Evolutionary conservation across 2,888 invertebrate species (phyloP).

Genomic region (Strigamia maritima): DNA sequence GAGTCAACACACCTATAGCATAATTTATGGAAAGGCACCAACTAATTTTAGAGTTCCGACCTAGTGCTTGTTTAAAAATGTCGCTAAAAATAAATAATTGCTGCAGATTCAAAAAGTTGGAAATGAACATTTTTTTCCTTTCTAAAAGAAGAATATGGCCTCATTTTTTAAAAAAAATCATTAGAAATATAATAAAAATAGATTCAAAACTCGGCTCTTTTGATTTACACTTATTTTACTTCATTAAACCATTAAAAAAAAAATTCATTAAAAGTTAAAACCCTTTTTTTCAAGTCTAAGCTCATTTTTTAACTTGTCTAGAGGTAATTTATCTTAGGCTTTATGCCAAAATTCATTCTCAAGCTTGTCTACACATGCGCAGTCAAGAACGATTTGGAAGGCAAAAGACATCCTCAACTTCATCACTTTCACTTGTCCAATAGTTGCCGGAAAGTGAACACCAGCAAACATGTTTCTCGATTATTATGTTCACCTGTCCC

Average conservation of each 20-base stretch:
- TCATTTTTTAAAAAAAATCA: not conserved
- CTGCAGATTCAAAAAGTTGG: conserved; percentile 13
- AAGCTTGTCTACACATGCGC: not conserved
- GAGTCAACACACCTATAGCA: not conserved
- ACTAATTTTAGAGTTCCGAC: conserved; percentile 24
- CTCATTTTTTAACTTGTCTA: not conserved
- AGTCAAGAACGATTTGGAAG: not conserved
- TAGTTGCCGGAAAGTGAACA: not conserved
- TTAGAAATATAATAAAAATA: not conserved
- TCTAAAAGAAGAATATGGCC: not conserved
- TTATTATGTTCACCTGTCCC: conserved; percentile 40
- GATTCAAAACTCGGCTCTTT: not conserved
- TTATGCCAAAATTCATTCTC: not conserved
- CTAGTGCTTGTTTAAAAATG: conserved; percentile 28
- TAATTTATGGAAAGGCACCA: not conserved
- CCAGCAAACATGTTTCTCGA: conserved; percentile 31
- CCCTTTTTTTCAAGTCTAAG: not conserved
- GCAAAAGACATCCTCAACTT: not conserved
- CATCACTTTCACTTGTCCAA: not conserved
- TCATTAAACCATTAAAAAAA: not conserved
- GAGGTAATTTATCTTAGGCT: not conserved
- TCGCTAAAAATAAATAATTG: conserved; percentile 26
- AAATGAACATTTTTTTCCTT: not conserved
- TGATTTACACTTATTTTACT: not conserved
- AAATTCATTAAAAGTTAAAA: not conserved